These are phyloP conservation scores for Nanorana parkeri DNA, from an alignment of 2,113 vertebrate genomes.

Conservation along the genomic window DNA sequence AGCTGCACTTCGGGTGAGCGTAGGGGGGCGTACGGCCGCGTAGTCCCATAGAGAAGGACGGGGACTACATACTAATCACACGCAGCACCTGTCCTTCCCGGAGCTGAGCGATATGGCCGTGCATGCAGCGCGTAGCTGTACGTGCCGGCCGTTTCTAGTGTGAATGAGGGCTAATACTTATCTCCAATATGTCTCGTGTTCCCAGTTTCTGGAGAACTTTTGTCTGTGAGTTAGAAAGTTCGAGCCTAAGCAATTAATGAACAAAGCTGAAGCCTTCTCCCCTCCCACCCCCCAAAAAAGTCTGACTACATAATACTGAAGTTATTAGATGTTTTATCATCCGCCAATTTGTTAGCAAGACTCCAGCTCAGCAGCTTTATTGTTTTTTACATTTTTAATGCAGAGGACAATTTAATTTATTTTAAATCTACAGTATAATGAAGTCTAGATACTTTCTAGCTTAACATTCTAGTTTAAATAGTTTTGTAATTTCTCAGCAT, in stretches of 20 bases:
- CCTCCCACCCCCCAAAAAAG: not conserved
- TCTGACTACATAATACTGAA: slow-evolving; percentile 5
- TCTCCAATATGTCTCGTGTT: not conserved
- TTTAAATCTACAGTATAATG: slow-evolving; percentile 11
- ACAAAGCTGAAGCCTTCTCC: not conserved
- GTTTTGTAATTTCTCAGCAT: not conserved
- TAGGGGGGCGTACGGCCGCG: too few relatives aligned
- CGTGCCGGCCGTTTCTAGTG: too few relatives aligned
- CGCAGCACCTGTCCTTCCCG: too few relatives aligned
- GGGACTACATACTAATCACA: too few relatives aligned
- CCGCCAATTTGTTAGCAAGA: slow-evolving; percentile 13
- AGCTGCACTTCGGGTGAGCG: too few relatives aligned
- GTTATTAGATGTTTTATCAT: slow-evolving; percentile 20
- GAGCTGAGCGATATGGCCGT: too few relatives aligned
- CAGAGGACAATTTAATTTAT: slow-evolving; percentile 8
- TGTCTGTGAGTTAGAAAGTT: not conserved
- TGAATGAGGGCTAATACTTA: too few relatives aligned
- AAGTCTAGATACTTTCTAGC: not conserved
- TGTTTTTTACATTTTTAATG: slow-evolving; percentile 46
- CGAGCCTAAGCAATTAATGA: not conserved
- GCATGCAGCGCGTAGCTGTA: too few relatives aligned
- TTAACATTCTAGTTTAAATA: slow-evolving; percentile 18
- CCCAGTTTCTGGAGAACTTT: not conserved
- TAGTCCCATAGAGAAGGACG: too few relatives aligned
- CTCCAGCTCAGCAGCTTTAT: slow-evolving; percentile 32